These are phyloP conservation scores for Xylocopa sonorina DNA, from an alignment of 1,140 invertebrate species.

Conservation along the genomic window DNA sequence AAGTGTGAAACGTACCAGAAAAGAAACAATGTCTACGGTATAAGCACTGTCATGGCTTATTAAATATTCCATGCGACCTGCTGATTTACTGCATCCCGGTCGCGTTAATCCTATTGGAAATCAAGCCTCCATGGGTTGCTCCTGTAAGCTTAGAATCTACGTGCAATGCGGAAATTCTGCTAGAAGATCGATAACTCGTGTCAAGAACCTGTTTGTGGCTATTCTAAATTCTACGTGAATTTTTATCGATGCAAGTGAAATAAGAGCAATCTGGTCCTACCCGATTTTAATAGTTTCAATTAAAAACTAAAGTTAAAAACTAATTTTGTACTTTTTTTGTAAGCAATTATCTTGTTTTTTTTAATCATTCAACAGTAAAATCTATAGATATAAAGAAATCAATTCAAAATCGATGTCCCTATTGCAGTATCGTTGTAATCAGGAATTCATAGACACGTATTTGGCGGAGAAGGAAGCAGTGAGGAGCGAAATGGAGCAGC, in stretches of 20 bases:
- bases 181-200: constrained; percentile 64
- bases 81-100: constrained; percentile 31
- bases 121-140: constrained; percentile 35
- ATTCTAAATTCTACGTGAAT: constrained; percentile 25
- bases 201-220: constrained; percentile 44
- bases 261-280: too few relatives aligned
- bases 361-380: too few relatives aligned
- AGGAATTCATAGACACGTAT: constrained; percentile 78
- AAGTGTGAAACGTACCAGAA: background rate
- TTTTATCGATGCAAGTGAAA: background rate
- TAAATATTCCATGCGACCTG: constrained; percentile 36
- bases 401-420: background rate
- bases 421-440: constrained; percentile 74
- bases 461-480: constrained; percentile 74
- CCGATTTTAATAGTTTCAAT: background rate
- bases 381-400: too few relatives aligned
- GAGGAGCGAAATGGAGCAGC: constrained; percentile 67
- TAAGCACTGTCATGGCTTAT: constrained; percentile 23
- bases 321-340: background rate
- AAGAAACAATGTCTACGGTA: background rate
- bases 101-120: constrained; percentile 50
- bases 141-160: constrained; percentile 43
- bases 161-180: constrained; percentile 50
- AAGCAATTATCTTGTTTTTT: background rate
- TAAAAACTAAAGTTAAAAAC: too few relatives aligned